Conservation (phyloP, 2,797 vertebrate genomes). For the Gambusia yucatana region DNA sequence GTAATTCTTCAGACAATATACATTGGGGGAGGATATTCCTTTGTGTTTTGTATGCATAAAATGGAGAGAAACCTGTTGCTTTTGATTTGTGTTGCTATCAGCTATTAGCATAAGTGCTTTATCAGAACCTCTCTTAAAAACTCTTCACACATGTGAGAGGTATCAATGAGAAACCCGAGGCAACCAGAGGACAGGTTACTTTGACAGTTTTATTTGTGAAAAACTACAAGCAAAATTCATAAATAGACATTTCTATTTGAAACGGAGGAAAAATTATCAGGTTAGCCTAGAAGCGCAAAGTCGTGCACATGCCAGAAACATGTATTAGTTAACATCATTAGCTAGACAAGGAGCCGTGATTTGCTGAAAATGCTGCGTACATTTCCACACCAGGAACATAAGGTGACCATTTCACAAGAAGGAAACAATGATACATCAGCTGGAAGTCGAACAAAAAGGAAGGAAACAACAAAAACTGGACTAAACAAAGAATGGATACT, state of each 20-base stretch:
- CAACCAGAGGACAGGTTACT: conserved; percentile 83
- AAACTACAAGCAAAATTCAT: conserved; percentile 99
- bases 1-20: neutral
- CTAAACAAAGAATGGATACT: conserved; percentile 72
- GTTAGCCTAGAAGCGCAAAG: conserved; percentile 97
- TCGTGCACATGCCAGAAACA: conserved; percentile 99
- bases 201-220: conserved; percentile 99
- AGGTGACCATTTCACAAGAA: conserved; percentile 96
- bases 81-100: neutral
- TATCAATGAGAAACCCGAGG: conserved; percentile 69
- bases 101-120: neutral
- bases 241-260: conserved; percentile 99
- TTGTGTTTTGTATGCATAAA: neutral
- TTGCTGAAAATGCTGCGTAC: conserved; percentile 92
- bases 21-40: neutral
- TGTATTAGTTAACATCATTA: conserved; percentile 98
- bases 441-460: conserved; percentile 77
- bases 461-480: conserved; percentile 70
- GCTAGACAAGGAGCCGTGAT: conserved; percentile 96
- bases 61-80: neutral
- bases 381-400: conserved; percentile 95
- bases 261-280: conserved; percentile 93
- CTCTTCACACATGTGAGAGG: neutral
- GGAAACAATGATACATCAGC: conserved; percentile 94
- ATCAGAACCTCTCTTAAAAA: neutral